A percentile compares a stretch with the other conserved stretches of the same genome.
Evolutionary conservation across 2,888 invertebrate species (phyloP).

Genomic region (Sminthurides aquaticus): DNA sequence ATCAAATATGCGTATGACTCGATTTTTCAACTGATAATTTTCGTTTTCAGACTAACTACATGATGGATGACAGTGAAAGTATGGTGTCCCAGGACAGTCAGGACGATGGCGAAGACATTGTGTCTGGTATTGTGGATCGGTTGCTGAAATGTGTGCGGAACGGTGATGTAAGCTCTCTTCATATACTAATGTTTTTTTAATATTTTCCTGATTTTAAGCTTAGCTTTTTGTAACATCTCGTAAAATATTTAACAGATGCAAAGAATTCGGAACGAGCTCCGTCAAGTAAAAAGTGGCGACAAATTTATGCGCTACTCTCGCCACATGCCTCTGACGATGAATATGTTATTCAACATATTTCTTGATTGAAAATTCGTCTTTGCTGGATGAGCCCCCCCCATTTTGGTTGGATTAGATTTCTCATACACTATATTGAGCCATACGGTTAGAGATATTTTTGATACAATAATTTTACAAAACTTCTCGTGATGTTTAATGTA

Average conservation of each 20-base stretch:
- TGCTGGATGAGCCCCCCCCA: no score
- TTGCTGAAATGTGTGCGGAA: neutral
- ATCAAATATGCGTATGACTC: no score
- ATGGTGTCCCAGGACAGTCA: constrained; percentile 7
- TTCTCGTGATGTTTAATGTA: no score
- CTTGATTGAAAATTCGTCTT: neutral
- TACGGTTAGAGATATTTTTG: no score
- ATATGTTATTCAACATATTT: neutral
- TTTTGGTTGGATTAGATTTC: no score
- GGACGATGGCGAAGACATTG: neutral
- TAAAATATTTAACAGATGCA: no score
- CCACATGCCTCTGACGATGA: constrained; percentile 6
- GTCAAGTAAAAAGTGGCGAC: neutral
- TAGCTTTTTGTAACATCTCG: neutral
- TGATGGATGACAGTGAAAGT: neutral
- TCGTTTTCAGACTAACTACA: neutral
- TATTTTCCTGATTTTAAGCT: neutral
- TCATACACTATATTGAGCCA: no score
- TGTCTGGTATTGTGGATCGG: neutral
- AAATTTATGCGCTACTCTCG: constrained; percentile 1
- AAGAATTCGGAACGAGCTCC: neutral
- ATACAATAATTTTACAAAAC: no score
- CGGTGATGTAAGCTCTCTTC: constrained; percentile 10
- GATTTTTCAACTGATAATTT: no score
- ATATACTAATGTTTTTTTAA: neutral